Base-by-base conservation (phyloP, 92 coral and sea anemone genomes). In the Montipora capitata region DNA sequence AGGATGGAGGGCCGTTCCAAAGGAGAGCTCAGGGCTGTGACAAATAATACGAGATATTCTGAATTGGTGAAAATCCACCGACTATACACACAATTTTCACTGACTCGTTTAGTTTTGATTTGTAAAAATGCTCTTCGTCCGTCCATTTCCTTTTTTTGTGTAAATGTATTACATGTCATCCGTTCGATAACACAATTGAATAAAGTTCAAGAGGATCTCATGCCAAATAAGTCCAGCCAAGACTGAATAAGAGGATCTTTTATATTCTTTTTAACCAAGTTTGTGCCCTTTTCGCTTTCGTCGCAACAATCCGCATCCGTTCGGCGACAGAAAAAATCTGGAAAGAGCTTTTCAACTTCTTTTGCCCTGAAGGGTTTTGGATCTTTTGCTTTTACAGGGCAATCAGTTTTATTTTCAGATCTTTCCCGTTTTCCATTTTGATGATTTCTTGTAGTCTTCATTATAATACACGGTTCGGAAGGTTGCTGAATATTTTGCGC, bases 191-290 rank as follows among this genome's bases (percentile, higher is more conserved):
- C 35, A 27, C 51, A 45, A 45, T 4, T 45, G 51, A 45, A 4
- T 62, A 14, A 62, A 2, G 7, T 27, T 0, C 35, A 63, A 39
- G 69, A 64, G 3, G 80, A 42, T 7, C 61, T 9, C 17, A 8
- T 43, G 52, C 83, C 83, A 63, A 42, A 78, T 6, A 62, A 63
- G 18, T 78, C 43, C 72, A 78, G 27, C 83, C 72, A 78, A 62
- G 83, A 64, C 43, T 52, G 58, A 61, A 78, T 63, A 43, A 78
- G 39, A 9, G 83, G 83, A 78, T 78, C 83, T 76, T 57, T 76
- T 17, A 57, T 68, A 39, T 63, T 78, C 39, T 27, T 13, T 56
- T 76, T 14, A 10, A 15, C 39, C 67, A 75, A 54, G 8, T 38
- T 35, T 16, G 44, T 17, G n/a, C 17, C 68, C 5, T n/a, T 17